Base-by-base conservation (phyloP, 1,140 invertebrate species). In the Scaptodrosophila lebanonensis region DNA sequence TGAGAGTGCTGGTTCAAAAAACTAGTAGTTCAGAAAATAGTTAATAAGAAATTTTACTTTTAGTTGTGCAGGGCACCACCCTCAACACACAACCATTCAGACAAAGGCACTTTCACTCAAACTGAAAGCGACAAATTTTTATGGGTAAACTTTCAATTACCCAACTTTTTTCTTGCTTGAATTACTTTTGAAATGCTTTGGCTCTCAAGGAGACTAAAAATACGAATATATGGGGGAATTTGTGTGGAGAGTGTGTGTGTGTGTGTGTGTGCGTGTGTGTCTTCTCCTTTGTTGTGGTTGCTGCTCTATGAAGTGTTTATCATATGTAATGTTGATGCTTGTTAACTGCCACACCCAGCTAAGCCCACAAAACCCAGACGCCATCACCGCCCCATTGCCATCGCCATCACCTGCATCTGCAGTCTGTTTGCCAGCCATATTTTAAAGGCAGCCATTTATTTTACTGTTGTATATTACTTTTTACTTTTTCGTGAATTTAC, bases 61-160 rank as follows among this genome's bases (percentile, higher is more conserved):
- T n/a, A n/a, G n/a, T n/a, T n/a, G n/a, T n/a, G n/a, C n/a, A n/a
- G n/a, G n/a, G n/a, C n/a, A n/a, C 8, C 32, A 33, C 32, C 3
- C 32, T 33, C 32, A 33, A 33, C n/a, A n/a, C n/a, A n/a, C n/a
- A n/a, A n/a, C n/a, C n/a, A n/a, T n/a, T n/a, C n/a, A n/a, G n/a
- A n/a, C n/a, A n/a, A n/a, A n/a, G n/a, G n/a, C 12, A 3, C 12
- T 63, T 59, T 36, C 62, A 52, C 22, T 65, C 66, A 75, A 60
- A 50, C 49, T 17, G 32, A 69, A 54, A 66, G 69, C 70, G 75
- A 79, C 73, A 79, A 82, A 79, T 79, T 79, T 79, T 79, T 79
- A 79, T 79, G 75, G 70, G 75, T 47, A 79, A 79, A 79, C 75
- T 79, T 79, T 79, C 75, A 79, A 79, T 79, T 79, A 79, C 75